phyloP scores from a whole-genome alignment of 2,113 vertebrate genomes.

The Ovis aries region DNA sequence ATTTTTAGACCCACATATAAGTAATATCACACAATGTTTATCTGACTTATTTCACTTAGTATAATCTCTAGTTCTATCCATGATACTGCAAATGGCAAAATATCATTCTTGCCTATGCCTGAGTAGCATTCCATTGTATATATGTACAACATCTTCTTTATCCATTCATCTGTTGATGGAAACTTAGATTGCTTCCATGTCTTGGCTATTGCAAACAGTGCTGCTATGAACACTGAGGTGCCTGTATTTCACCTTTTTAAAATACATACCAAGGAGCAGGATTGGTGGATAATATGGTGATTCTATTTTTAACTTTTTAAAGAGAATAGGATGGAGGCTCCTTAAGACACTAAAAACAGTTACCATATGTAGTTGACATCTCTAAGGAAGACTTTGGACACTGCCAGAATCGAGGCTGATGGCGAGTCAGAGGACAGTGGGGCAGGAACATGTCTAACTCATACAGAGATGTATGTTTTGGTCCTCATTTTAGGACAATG shows the following conservation, averaged over 20 bases:
- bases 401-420: fast-evolving
- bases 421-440: fast-evolving
- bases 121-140: background rate
- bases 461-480: background rate
- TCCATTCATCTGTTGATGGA: background rate
- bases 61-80: background rate
- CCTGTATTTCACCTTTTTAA: background rate
- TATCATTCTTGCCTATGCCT: background rate
- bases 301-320: background rate
- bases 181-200: background rate
- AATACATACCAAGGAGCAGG: background rate
- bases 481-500: background rate
- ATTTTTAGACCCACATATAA: background rate
- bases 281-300: background rate
- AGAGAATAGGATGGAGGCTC: background rate
- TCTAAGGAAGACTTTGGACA: background rate
- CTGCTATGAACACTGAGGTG: background rate
- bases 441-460: background rate
- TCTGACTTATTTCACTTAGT: background rate
- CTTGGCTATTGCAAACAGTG: background rate
- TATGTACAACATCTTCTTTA: background rate
- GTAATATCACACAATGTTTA: background rate
- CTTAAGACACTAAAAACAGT: background rate
- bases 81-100: background rate
- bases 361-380: background rate